Conservation (phyloP, 2,113 vertebrate genomes). For the Bujurquina vittata region DNA sequence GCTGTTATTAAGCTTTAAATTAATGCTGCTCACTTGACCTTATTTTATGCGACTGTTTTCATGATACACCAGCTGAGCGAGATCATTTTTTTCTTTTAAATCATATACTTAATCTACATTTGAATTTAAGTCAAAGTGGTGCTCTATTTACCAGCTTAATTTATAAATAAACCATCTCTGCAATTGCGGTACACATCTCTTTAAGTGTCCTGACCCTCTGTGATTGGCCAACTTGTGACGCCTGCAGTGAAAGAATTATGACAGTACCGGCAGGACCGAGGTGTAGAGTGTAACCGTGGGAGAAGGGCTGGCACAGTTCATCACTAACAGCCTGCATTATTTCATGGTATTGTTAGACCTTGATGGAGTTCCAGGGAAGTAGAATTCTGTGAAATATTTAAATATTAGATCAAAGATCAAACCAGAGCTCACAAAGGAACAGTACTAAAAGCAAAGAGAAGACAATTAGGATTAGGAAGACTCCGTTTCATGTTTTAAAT, state of each 20-base stretch:
- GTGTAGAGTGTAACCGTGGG: neutral
- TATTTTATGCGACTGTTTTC: slow-evolving; percentile 27
- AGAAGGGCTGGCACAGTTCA: slow-evolving; percentile 11
- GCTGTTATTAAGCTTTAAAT: slow-evolving; percentile 31
- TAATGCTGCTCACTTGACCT: slow-evolving; percentile 7
- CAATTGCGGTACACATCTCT: neutral
- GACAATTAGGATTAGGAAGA: neutral
- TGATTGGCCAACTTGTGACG: slow-evolving; percentile 12
- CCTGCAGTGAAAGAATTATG: slow-evolving; percentile 22
- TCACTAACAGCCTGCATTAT: slow-evolving; percentile 12
- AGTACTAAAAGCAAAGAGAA: neutral
- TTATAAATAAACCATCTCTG: slow-evolving; percentile 24
- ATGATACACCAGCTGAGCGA: slow-evolving; percentile 26
- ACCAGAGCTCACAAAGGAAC: neutral
- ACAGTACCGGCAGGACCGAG: slow-evolving; percentile 9
- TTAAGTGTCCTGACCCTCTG: neutral
- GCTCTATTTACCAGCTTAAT: neutral
- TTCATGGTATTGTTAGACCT: slow-evolving; percentile 21
- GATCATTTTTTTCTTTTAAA: neutral
- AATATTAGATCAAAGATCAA: slow-evolving; percentile 34
- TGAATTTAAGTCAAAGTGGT: slow-evolving; percentile 10
- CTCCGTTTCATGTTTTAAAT: neutral
- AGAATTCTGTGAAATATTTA: slow-evolving; percentile 1
- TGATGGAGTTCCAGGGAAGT: neutral
- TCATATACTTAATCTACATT: neutral